Percentiles rank a stretch among this genome's conserved stretches.
These are phyloP conservation scores for Typhlomys cinereus DNA, from an alignment of 2,113 vertebrate species.

Conservation along the genomic window DNA sequence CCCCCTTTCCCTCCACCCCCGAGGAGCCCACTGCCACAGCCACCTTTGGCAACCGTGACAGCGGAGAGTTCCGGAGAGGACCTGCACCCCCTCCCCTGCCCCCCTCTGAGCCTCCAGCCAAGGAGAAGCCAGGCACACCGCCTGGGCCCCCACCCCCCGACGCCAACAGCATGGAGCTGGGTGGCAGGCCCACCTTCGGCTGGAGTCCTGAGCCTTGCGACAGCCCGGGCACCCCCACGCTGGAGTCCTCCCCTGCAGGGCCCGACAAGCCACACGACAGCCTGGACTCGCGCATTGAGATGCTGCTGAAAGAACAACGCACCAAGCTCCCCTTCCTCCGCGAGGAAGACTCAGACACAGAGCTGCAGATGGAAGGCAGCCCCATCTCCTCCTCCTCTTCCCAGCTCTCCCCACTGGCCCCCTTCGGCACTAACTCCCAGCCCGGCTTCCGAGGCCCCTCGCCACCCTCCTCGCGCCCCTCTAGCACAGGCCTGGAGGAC, in stretches of 20 bases:
- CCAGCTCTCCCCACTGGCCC: conserved; percentile 94
- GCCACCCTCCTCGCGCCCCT: conserved; percentile 89
- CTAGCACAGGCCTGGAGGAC: conserved; percentile 96
- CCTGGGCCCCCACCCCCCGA: conserved; percentile 91
- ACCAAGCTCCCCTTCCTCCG: conserved; percentile 95
- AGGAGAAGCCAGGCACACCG: conserved; percentile 89
- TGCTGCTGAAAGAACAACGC: conserved; percentile 97
- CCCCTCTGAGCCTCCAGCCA: conserved; percentile 86
- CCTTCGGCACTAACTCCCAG: conserved; percentile 86
- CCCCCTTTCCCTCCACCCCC: conserved; percentile 85
- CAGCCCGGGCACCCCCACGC: conserved; percentile 91
- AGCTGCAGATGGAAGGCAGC: conserved; percentile 96
- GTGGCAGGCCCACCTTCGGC: conserved; percentile 85
- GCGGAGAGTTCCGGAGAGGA: conserved; percentile 88
- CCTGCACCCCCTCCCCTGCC: conserved; percentile 83
- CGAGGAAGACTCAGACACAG: conserved; percentile 93
- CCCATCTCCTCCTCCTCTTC: conserved; percentile 98
- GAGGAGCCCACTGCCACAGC: conserved; percentile 88
- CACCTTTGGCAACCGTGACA: conserved; percentile 84
- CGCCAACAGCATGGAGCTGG: conserved; percentile 87
- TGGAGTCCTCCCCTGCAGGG: conserved; percentile 81
- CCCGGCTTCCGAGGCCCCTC: conserved; percentile 85
- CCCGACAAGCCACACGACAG: conserved; percentile 92
- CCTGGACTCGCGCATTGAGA: conserved; percentile 98
- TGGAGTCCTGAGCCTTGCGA: conserved; percentile 92